A percentile compares a stretch with the other conserved stretches of the same genome.
These are phyloP conservation scores for Kryphioiulus occultus DNA, from an alignment of 2,888 invertebrate species.

Conservation along the genomic window DNA sequence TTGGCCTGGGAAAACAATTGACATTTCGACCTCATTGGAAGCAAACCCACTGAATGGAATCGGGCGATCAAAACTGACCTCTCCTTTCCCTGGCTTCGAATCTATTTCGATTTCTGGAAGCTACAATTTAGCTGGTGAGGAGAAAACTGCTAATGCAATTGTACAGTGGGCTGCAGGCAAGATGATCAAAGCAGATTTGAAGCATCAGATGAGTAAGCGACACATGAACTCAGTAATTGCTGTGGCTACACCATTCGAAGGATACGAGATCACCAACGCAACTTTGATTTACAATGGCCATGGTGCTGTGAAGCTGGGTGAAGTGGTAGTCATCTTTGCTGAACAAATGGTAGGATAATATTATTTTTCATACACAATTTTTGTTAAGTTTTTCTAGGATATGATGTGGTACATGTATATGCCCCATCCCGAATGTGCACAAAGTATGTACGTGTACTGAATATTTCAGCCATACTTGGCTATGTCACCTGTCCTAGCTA, in stretches of 20 bases:
- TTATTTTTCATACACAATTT: background rate
- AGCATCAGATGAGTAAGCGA: background rate
- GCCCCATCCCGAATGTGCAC: too few relatives aligned
- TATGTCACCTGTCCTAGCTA: too few relatives aligned
- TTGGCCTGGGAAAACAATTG: constrained; percentile 41
- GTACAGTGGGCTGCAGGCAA: background rate
- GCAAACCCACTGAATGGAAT: background rate
- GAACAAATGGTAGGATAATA: background rate
- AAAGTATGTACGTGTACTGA: too few relatives aligned
- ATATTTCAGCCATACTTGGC: too few relatives aligned
- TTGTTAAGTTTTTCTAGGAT: background rate
- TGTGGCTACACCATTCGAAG: constrained; percentile 53
- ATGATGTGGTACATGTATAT: too few relatives aligned
- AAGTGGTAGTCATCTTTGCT: background rate
- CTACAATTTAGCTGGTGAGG: constrained; percentile 3
- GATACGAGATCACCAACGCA: constrained; percentile 52
- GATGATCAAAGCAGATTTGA: background rate
- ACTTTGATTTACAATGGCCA: constrained; percentile 51
- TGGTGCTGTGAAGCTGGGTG: background rate
- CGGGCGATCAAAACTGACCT: background rate
- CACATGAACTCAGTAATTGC: background rate
- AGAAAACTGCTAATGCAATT: constrained; percentile 14
- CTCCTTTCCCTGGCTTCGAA: background rate
- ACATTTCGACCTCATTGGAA: background rate
- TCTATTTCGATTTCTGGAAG: background rate